Evolutionary conservation across 1,140 invertebrate genomes (phyloP).

Genomic region (Drosophila aff.): DNA sequence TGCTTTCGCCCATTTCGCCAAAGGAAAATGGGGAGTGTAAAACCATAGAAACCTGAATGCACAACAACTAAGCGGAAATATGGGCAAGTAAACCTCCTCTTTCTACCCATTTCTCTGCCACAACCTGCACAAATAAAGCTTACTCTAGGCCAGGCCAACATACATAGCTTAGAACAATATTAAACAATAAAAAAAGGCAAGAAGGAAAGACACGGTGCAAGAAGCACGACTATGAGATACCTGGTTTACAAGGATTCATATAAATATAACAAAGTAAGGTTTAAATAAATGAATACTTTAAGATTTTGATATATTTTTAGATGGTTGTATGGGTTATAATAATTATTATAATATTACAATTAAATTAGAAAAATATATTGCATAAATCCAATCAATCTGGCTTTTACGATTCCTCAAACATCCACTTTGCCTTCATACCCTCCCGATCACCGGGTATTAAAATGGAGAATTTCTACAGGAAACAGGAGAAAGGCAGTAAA

Average conservation of each 20-base stretch:
- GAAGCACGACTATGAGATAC: neutral
- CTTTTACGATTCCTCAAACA: too few relatives aligned
- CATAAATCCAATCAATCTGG: too few relatives aligned
- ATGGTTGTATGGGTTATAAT: neutral
- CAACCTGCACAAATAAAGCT: conserved; percentile 39
- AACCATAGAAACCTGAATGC: conserved; percentile 77
- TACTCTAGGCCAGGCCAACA: conserved; percentile 47
- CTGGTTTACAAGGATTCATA: neutral
- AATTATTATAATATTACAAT: neutral
- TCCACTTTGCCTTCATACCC: too few relatives aligned
- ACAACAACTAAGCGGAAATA: conserved; percentile 70
- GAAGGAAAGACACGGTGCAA: neutral
- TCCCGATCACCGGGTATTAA: neutral
- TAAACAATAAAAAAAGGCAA: conserved; percentile 68
- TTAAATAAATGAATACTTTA: neutral
- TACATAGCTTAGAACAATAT: conserved; percentile 80
- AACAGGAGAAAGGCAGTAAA: conserved; percentile 28
- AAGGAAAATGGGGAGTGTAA: conserved; percentile 36
- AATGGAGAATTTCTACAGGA: conserved; percentile 31
- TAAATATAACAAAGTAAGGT: neutral
- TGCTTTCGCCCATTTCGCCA: conserved; percentile 57
- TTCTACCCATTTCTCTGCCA: too few relatives aligned
- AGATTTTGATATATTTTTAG: neutral
- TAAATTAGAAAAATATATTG: too few relatives aligned
- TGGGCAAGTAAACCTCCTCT: conserved; percentile 33